These are phyloP conservation scores for Solea senegalensis DNA, from an alignment of 2,113 vertebrate genomes.

Conservation along the genomic window DNA sequence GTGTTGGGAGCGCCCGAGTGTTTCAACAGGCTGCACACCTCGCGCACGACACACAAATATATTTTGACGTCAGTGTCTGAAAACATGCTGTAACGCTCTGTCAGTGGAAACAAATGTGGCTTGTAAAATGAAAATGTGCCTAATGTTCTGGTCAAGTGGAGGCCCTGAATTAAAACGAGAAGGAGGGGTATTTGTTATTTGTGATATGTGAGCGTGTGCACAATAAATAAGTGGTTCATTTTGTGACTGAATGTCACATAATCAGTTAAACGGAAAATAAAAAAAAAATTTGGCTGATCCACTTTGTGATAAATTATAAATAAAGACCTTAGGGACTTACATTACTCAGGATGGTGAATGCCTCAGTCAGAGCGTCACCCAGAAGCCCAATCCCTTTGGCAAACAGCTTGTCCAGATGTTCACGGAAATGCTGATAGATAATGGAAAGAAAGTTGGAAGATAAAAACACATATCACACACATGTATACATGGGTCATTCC, in stretches of 20 bases:
- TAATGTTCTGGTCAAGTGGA: conserved; percentile 40
- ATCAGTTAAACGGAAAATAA: conserved; percentile 33
- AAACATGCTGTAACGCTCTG: conserved; percentile 37
- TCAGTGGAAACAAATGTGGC: conserved; percentile 54
- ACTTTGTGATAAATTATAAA: conserved; percentile 14
- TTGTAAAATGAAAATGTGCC: conserved; percentile 55
- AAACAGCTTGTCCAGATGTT: conserved; percentile 96
- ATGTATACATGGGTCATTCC: conserved; percentile 6
- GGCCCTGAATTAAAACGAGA: conserved; percentile 44
- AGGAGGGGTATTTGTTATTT: conserved; percentile 1
- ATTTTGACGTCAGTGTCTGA: conserved; percentile 33
- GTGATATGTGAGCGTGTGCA: neutral
- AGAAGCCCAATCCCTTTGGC: conserved; percentile 97
- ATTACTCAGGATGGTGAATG: conserved; percentile 93
- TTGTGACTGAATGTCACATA: conserved; percentile 25
- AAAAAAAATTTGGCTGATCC: neutral
- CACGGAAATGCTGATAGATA: conserved; percentile 92
- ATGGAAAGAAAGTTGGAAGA: conserved; percentile 19
- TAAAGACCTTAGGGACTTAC: conserved; percentile 74
- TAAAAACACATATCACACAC: conserved; percentile 22
- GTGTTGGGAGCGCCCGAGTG: conserved; percentile 59
- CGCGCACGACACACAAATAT: conserved; percentile 44
- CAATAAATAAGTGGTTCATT: conserved; percentile 23
- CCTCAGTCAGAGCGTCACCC: conserved; percentile 94
- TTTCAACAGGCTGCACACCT: conserved; percentile 62